These are phyloP conservation scores for Chaunax sp. DNA, from an alignment of 2,797 vertebrate genomes.

Conservation along the genomic window DNA sequence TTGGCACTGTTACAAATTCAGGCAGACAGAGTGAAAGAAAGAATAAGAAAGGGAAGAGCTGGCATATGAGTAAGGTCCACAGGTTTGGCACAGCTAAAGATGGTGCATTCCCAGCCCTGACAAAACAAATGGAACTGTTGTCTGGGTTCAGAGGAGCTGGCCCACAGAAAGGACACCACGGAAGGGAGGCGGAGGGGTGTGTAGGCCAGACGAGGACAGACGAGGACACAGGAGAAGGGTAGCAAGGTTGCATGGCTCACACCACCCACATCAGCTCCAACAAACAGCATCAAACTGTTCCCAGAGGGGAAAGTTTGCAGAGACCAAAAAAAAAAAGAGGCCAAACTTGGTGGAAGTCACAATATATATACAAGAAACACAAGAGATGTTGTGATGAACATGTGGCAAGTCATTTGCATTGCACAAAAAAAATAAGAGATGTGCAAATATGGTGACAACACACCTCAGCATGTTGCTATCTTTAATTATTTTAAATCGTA, in stretches of 20 bases:
- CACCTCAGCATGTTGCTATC: constrained; percentile 1
- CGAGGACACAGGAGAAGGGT: constrained; percentile 71
- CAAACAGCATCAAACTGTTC: constrained; percentile 54
- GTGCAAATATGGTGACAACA: not conserved
- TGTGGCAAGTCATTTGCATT: not conserved
- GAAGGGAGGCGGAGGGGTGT: constrained; percentile 61
- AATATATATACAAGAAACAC: constrained; percentile 16
- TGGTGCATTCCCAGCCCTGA: constrained; percentile 76
- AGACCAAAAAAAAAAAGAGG: constrained; percentile 11
- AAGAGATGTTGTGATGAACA: constrained; percentile 3
- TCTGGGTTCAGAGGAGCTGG: constrained; percentile 80
- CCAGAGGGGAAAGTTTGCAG: constrained; percentile 41
- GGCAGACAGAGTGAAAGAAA: constrained; percentile 61
- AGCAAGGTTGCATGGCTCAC: constrained; percentile 63
- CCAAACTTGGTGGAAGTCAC: constrained; percentile 33
- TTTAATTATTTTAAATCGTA: constrained; percentile 25
- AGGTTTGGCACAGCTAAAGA: constrained; percentile 74
- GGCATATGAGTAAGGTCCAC: constrained; percentile 65
- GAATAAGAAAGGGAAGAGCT: constrained; percentile 58
- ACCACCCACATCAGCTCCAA: constrained; percentile 63
- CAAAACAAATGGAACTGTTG: constrained; percentile 82
- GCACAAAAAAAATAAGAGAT: constrained; percentile 10
- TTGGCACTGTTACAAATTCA: constrained; percentile 52
- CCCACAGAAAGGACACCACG: constrained; percentile 71
- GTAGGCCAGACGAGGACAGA: constrained; percentile 73